Evolutionary conservation across 35 echinoderm and acorn worm species (phyloP).

Genomic region (Amphiura filiformis): DNA sequence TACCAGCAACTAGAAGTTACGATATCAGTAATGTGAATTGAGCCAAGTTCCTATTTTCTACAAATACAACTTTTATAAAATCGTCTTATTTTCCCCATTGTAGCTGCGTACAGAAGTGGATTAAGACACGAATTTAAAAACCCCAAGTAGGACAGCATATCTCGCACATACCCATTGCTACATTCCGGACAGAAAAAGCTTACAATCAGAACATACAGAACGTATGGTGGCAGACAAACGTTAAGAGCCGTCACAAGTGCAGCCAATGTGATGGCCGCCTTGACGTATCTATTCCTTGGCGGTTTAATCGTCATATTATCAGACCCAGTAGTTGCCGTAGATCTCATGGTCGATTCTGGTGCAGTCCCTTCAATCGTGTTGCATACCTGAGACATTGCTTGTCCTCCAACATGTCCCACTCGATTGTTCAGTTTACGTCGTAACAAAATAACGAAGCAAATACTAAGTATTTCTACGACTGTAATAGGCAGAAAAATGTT

Average conservation of each 20-base stretch:
- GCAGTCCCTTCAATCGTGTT: no score
- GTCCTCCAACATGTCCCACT: not conserved
- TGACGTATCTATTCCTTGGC: not conserved
- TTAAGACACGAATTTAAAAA: conserved; percentile 28
- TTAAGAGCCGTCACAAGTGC: conserved; percentile 5
- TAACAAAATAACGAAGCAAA: not conserved
- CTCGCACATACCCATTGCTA: not conserved
- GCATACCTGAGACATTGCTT: not conserved
- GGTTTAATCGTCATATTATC: not conserved
- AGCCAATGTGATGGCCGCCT: conserved; percentile 13
- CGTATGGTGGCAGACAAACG: not conserved
- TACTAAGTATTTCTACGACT: not conserved
- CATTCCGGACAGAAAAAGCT: not conserved
- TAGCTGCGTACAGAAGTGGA: conserved; percentile 18
- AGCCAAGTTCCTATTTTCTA: no score
- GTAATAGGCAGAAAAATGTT: not conserved
- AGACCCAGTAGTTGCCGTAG: not conserved
- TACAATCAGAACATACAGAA: not conserved
- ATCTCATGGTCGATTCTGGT: not conserved
- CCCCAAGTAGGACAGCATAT: not conserved
- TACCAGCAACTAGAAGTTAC: no score
- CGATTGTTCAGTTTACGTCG: not conserved
- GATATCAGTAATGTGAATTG: no score
- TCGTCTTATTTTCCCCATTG: conserved; percentile 22
- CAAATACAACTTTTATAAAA: not conserved